Evolutionary conservation across 2,888 invertebrate genomes (phyloP).

Genomic region (Acronicta psi): DNA sequence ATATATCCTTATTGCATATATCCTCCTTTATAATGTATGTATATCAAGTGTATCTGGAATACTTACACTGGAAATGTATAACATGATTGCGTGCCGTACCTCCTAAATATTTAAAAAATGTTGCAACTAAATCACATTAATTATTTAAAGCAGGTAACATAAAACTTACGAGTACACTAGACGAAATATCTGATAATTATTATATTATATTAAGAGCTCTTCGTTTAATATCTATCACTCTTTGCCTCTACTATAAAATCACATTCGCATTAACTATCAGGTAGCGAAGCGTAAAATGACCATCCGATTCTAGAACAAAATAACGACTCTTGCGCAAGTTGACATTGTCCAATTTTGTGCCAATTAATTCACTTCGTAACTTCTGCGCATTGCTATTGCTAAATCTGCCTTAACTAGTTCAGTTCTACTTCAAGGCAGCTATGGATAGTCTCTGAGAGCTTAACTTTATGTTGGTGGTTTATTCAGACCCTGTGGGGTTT

Average conservation of each 20-base stretch:
- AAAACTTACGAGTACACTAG: too few relatives aligned
- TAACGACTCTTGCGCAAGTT: constrained; percentile 40
- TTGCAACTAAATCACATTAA: too few relatives aligned
- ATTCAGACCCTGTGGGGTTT: constrained; percentile 81
- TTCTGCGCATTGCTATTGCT: constrained; percentile 25
- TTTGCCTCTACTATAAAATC: constrained; percentile 26
- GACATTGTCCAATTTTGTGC: constrained; percentile 20
- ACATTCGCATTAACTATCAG: constrained; percentile 45
- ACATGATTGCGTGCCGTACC: too few relatives aligned
- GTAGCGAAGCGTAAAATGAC: constrained; percentile 42
- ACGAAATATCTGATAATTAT: too few relatives aligned
- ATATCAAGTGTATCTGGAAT: too few relatives aligned
- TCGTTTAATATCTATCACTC: too few relatives aligned
- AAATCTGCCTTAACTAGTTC: constrained; percentile 27
- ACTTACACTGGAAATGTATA: too few relatives aligned
- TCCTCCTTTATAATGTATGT: too few relatives aligned
- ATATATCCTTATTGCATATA: too few relatives aligned
- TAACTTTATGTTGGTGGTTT: constrained; percentile 10
- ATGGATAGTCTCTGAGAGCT: constrained; percentile 43
- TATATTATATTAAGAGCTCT: too few relatives aligned
- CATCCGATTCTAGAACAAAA: constrained; percentile 36
- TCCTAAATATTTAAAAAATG: too few relatives aligned
- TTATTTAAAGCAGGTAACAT: too few relatives aligned
- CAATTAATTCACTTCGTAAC: constrained; percentile 16
- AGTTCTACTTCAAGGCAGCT: constrained; percentile 37